Base-by-base conservation (phyloP, 2,888 invertebrate genomes). In the Drosophila algonquin region DNA sequence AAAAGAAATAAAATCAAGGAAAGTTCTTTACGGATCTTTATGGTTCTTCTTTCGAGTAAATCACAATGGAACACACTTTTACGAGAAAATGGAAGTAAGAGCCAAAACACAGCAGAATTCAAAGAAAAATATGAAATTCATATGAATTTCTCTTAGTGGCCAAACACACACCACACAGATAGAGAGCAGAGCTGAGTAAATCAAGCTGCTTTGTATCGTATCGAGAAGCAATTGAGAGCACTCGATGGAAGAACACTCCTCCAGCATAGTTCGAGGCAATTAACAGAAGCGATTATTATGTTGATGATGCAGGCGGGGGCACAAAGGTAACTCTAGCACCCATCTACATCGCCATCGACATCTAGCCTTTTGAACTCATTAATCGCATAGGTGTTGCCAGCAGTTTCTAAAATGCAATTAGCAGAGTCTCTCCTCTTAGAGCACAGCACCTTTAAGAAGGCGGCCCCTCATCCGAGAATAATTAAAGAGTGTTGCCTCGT, bases 351-450 rank as follows among this genome's bases (percentile, higher is more conserved):
- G 4, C 12, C 35, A 5, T 35, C 35, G 12, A 40, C 40, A n/a
- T 40, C n/a, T 7, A n/a, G 14, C 40, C 40, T 6, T 40, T 5
- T 40, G 40, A n/a, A 40, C 2, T n/a, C 40, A 40, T 40, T 40
- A 67, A 69, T 52, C 69, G 69, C 40, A 51, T 40, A 68, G 67
- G 68, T 68, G 69, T 68, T 71, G 63, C 72, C 70, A 52, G 18
- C 72, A 63, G 73, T 50, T 63, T 72, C 47, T 63, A 53, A 58
- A 72, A 57, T 50, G 72, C 71, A 72, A 72, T 71, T 63, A 71
- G 53, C 48, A 47, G 48, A 55, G 50, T 57, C 45, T 40, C 14
- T 40, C 14, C 40, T 12, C 14, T 4, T 12, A 0, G 40, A 32
- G 32, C 30, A 24, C 24, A 24, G 30, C 24, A n/a, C 51, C 64